Percentiles rank a stretch among this genome's conserved stretches.
These are phyloP conservation scores for Xestoiulus laeticollis DNA, from an alignment of 2,888 invertebrate genomes.

Conservation along the genomic window DNA sequence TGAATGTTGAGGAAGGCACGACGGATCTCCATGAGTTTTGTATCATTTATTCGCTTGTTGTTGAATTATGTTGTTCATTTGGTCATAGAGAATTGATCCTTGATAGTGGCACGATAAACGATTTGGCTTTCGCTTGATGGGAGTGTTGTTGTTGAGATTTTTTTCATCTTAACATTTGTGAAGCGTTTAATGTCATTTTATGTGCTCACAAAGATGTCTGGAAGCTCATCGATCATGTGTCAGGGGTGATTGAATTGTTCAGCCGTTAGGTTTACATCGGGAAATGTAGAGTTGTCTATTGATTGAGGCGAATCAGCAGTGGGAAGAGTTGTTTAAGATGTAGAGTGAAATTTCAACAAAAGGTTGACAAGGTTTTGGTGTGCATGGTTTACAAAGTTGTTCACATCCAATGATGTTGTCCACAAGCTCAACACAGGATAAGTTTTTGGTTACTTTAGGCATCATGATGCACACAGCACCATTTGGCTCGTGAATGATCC, in stretches of 20 bases:
- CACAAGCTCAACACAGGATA: neutral
- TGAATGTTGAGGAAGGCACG: slow-evolving; percentile 40
- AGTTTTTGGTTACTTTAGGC: neutral
- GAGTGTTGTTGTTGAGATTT: neutral
- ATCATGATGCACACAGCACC: slow-evolving; percentile 43
- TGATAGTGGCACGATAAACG: neutral
- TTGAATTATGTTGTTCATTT: slow-evolving; percentile 39
- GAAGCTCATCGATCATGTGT: neutral
- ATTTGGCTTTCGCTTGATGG: too few relatives aligned
- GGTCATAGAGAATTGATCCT: slow-evolving; percentile 44
- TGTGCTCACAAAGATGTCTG: neutral
- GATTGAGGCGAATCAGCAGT: neutral
- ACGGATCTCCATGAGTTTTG: slow-evolving; percentile 24
- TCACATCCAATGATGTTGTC: too few relatives aligned
- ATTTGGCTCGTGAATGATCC: neutral
- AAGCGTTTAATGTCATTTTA: neutral
- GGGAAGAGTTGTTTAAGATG: too few relatives aligned
- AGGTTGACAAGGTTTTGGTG: too few relatives aligned
- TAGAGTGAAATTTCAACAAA: too few relatives aligned
- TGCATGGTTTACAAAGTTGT: too few relatives aligned
- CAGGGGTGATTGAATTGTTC: neutral
- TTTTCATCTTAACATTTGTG: neutral
- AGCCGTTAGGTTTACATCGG: neutral
- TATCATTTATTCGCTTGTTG: neutral
- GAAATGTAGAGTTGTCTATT: neutral